Percentiles rank a stretch among this genome's conserved stretches.
Conservation (phyloP, 2,797 vertebrate genomes). For the Argentina silus region DNA sequence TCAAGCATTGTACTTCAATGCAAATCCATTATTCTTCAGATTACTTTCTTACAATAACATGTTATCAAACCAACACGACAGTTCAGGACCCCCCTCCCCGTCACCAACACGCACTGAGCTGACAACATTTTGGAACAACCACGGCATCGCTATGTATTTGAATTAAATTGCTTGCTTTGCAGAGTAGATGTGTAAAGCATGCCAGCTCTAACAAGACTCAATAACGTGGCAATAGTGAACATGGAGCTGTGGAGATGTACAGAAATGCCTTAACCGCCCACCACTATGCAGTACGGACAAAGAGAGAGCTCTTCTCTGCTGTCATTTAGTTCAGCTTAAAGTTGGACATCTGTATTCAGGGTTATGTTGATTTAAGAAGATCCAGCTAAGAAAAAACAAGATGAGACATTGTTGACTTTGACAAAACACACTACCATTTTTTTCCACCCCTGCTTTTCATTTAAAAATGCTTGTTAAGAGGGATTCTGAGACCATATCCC, state of each 20-base stretch:
- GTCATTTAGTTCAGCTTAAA: not conserved
- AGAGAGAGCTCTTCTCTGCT: not conserved
- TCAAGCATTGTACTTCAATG: constrained; percentile 38
- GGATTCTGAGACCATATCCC: not conserved
- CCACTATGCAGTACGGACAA: not conserved
- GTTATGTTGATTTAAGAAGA: constrained; percentile 10
- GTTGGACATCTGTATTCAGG: not conserved
- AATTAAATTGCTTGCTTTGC: not conserved
- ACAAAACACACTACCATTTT: not conserved
- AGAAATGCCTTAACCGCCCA: not conserved
- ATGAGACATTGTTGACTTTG: not conserved
- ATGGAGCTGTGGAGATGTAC: not conserved
- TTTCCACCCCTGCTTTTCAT: not conserved
- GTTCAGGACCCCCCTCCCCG: not conserved
- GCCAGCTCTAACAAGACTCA: not conserved
- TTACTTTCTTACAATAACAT: constrained; percentile 1
- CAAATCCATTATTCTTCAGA: constrained; percentile 14
- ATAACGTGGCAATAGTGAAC: not conserved
- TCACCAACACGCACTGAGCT: not conserved
- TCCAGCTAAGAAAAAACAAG: constrained; percentile 1
- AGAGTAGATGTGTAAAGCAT: not conserved
- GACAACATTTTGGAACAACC: not conserved
- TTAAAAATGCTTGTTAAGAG: not conserved
- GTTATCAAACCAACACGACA: not conserved
- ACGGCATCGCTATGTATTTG: not conserved